Percentiles rank a stretch among this genome's conserved stretches.
Evolutionary conservation across 2,113 vertebrate genomes (phyloP).

Genomic region (Nyctereutes procyonoides): DNA sequence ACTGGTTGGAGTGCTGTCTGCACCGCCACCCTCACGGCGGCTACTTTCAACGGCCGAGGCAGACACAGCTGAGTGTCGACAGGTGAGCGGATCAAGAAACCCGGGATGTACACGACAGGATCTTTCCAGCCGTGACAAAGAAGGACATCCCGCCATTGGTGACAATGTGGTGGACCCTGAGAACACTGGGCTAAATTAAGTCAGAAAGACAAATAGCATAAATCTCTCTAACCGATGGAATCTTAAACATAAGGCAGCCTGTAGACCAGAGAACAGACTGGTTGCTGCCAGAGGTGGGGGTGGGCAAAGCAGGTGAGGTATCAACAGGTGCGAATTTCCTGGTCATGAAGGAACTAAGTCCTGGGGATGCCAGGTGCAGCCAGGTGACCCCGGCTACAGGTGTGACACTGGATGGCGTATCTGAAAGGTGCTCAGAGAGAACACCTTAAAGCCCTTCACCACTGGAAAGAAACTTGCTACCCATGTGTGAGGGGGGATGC

Average conservation of each 20-base stretch:
- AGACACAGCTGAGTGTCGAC: not conserved
- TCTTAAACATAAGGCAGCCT: not conserved
- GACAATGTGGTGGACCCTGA: not conserved
- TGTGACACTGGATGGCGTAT: too few species aligned
- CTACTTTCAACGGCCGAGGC: not conserved
- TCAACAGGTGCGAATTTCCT: not conserved
- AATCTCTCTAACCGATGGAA: not conserved
- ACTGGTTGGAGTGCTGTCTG: not conserved
- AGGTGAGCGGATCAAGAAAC: not conserved
- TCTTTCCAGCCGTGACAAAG: not conserved
- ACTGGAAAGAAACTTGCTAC: not conserved
- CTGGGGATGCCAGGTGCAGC: not conserved
- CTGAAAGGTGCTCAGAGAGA: not conserved
- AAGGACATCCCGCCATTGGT: not conserved
- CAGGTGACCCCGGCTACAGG: not conserved
- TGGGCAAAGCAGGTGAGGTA: not conserved
- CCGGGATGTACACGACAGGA: too few species aligned
- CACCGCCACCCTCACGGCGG: too few species aligned
- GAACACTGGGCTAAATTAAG: not conserved
- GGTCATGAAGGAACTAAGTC: not conserved
- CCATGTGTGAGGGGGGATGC: not conserved
- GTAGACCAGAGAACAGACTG: not conserved
- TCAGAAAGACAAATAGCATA: not conserved
- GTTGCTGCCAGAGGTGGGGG: not conserved
- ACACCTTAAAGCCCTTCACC: not conserved